phyloP scores from a whole-genome alignment of 1,140 invertebrate genomes.

The Melanaphis sacchari region DNA sequence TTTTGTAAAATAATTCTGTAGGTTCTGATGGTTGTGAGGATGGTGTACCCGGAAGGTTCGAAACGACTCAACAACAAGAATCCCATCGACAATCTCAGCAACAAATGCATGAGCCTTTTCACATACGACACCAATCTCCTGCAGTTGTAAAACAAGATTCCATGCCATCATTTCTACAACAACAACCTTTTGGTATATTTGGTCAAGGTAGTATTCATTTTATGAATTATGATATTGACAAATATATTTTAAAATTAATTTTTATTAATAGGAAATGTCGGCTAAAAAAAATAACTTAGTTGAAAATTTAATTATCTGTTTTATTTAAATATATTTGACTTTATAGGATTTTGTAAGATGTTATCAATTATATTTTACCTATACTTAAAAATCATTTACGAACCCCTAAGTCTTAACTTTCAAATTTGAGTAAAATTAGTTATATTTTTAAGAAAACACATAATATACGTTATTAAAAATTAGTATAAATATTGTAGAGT shows the following conservation, averaged over 20 bases:
- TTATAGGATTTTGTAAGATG: background rate
- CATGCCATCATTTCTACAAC: conserved; percentile 12
- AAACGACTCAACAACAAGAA: conserved; percentile 34
- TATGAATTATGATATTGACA: background rate
- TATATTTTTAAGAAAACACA: background rate
- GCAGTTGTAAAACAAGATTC: background rate
- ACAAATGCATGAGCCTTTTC: conserved; percentile 7
- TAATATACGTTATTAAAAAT: too few species aligned
- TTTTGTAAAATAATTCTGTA: background rate
- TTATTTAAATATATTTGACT: background rate
- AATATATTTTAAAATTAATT: background rate
- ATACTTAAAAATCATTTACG: background rate
- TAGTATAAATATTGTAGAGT: too few species aligned
- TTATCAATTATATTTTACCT: background rate
- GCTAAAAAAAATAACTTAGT: too few species aligned
- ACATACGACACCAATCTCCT: conserved; percentile 12
- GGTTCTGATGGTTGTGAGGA: conserved; percentile 51
- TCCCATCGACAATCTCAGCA: background rate
- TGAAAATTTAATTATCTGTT: background rate
- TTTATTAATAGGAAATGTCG: background rate
- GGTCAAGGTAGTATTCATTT: conserved; percentile 2
- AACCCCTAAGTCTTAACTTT: background rate
- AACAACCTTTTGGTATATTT: conserved; percentile 45
- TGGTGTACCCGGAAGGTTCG: conserved; percentile 11
- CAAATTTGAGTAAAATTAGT: background rate